Evolutionary conservation across 2,888 invertebrate species (phyloP).

Genomic region (Rhodophaea formosa): DNA sequence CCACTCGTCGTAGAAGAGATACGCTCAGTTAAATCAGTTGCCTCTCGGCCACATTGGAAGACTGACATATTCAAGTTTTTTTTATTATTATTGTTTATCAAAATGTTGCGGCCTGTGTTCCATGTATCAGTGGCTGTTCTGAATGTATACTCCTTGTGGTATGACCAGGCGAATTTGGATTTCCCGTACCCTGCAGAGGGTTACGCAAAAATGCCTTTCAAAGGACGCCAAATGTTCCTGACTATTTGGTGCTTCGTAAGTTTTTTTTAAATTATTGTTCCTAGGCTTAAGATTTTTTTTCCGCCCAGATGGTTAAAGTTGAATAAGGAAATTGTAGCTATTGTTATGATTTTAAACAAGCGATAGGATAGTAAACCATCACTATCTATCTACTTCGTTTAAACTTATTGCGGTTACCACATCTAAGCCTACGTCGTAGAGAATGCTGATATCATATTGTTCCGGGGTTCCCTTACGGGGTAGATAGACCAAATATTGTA

Average conservation of each 20-base stretch:
- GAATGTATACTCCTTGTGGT: conserved; percentile 15
- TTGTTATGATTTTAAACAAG: no score
- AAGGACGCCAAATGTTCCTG: conserved; percentile 17
- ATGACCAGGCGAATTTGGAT: conserved; percentile 21
- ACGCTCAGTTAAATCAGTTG: conserved; percentile 1
- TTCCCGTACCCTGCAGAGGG: conserved; percentile 14
- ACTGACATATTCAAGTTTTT: conserved; percentile 4
- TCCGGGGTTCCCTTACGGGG: no score
- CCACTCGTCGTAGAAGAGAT: neutral
- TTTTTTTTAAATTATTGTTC: neutral
- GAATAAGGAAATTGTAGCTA: no score
- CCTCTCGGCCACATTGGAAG: neutral
- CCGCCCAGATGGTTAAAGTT: no score
- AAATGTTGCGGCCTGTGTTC: conserved; percentile 18
- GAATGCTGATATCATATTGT: no score
- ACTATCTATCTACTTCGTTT: no score
- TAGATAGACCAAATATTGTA: no score
- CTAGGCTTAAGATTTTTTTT: neutral
- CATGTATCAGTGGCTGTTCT: conserved; percentile 18
- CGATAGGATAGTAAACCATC: no score
- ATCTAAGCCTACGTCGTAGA: no score
- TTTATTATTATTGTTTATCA: neutral
- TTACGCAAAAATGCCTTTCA: conserved; percentile 17
- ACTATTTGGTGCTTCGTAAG: conserved; percentile 25
- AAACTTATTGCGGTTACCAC: no score